These are phyloP conservation scores for Prionailurus viverrinus DNA, from an alignment of 2,113 vertebrate species.

Conservation along the genomic window DNA sequence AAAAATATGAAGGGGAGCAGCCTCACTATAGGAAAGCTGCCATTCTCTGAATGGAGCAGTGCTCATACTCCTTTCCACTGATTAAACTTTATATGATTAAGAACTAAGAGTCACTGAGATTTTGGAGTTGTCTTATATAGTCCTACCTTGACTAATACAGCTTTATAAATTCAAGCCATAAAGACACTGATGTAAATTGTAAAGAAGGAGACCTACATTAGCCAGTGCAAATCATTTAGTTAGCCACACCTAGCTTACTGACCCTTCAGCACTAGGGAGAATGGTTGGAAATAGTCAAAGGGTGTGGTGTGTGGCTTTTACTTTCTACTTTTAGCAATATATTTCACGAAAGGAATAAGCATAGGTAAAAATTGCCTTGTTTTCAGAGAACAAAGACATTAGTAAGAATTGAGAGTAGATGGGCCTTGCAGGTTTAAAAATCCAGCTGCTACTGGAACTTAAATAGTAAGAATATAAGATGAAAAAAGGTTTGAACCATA, in stretches of 20 bases:
- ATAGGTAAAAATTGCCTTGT: background rate
- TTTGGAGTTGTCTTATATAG: background rate
- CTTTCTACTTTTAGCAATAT: background rate
- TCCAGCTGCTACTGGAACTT: background rate
- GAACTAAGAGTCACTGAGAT: background rate
- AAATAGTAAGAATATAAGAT: constrained; percentile 12
- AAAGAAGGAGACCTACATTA: background rate
- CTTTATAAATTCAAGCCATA: background rate
- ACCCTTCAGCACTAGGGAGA: background rate
- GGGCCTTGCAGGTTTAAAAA: background rate
- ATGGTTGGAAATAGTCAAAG: background rate
- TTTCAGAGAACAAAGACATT: constrained; percentile 52
- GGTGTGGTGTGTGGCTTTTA: background rate
- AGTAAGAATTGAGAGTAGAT: background rate
- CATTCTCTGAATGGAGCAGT: background rate
- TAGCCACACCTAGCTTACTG: background rate
- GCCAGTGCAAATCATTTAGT: background rate
- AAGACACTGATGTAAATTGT: background rate
- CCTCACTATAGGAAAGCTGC: background rate
- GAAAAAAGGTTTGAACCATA: constrained; percentile 1
- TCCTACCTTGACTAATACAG: background rate
- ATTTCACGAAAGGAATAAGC: background rate
- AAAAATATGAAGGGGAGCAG: background rate
- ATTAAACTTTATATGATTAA: background rate
- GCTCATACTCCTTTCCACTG: background rate